Evolutionary conservation across 2,113 vertebrate genomes (phyloP).

Genomic region (Protobothrops flavoviridis): DNA sequence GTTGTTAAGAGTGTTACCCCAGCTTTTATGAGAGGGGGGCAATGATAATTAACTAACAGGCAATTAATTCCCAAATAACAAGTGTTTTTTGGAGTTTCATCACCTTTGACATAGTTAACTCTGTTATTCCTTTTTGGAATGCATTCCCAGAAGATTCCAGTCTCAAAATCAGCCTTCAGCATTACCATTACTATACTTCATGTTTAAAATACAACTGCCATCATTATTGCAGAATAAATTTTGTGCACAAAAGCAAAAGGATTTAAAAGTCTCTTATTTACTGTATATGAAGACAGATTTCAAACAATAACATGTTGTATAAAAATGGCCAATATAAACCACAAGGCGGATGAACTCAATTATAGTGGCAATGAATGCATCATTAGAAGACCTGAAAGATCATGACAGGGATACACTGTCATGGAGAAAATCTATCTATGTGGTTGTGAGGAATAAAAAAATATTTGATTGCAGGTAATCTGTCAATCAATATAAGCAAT

Average conservation of each 20-base stretch:
- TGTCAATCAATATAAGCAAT: not conserved
- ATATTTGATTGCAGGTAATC: not conserved
- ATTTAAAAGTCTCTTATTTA: not conserved
- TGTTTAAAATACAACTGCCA: not conserved
- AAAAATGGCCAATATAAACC: not conserved
- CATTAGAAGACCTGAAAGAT: not conserved
- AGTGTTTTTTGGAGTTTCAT: conserved; percentile 62
- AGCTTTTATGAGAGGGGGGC: conserved; percentile 39
- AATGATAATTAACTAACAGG: conserved; percentile 67
- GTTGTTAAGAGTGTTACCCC: conserved; percentile 52
- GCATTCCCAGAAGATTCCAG: conserved; percentile 46
- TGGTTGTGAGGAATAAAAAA: not conserved
- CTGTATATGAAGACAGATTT: not conserved
- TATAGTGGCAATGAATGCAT: not conserved
- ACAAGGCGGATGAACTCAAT: not conserved
- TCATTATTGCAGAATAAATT: not conserved
- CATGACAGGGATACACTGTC: not conserved
- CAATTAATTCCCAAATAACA: conserved; percentile 64
- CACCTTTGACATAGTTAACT: conserved; percentile 57
- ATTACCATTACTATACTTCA: not conserved
- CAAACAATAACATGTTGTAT: not conserved
- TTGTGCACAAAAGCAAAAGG: not conserved
- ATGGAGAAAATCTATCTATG: not conserved
- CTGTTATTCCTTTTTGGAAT: conserved; percentile 34
- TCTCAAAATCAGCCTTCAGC: conserved; percentile 6